phyloP scores from a whole-genome alignment of 2,113 vertebrate genomes.

The Spizaetus ornatus region DNA sequence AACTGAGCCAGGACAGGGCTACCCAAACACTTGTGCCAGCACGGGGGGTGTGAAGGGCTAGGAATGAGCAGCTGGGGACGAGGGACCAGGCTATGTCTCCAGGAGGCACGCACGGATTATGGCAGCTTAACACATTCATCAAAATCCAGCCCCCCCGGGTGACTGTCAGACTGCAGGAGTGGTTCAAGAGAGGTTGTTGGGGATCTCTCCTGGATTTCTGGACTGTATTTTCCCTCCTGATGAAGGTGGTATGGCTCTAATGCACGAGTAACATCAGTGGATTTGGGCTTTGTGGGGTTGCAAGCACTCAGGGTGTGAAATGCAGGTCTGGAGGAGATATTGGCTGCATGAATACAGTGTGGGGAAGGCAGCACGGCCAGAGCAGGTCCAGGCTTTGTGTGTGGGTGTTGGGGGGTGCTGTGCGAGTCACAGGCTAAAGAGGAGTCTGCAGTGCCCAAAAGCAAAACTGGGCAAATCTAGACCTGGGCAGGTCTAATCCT shows the following conservation, averaged over 20 bases:
- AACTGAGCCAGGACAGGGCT: neutral
- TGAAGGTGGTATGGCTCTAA: neutral
- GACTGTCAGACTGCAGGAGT: neutral
- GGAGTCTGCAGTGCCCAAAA: neutral
- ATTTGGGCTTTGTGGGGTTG: neutral
- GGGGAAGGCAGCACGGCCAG: neutral
- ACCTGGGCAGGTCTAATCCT: neutral
- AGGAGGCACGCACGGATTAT: neutral
- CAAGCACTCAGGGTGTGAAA: neutral
- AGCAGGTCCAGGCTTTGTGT: neutral
- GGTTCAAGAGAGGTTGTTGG: neutral
- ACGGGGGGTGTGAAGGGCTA: neutral
- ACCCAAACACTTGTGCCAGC: neutral
- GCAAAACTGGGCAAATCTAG: neutral
- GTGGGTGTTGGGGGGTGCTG: neutral
- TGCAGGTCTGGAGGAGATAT: neutral
- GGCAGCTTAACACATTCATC: neutral
- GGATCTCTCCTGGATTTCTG: neutral
- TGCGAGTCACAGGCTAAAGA: neutral
- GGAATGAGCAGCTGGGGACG: neutral
- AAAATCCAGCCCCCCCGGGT: neutral
- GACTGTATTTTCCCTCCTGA: neutral
- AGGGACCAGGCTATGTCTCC: neutral
- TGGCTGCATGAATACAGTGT: rapidly evolving
- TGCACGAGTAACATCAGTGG: rapidly evolving